Base-by-base conservation (phyloP, 1,140 invertebrate genomes). In the Papilio polytes region DNA sequence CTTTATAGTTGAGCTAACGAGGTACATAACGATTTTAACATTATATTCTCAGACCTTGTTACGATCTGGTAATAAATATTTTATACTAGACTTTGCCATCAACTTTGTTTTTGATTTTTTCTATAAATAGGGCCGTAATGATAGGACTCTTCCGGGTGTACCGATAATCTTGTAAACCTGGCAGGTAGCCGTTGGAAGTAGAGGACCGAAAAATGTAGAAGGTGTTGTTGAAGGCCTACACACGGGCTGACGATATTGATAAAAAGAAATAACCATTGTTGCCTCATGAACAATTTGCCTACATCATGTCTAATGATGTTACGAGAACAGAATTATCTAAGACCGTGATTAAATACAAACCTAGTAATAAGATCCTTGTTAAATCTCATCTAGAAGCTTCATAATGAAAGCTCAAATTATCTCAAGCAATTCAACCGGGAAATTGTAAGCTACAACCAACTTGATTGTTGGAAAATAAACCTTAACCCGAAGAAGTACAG, bases 51-150 rank as follows among this genome's bases (percentile, higher is more conserved):
- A 15, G 6, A 70, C 63, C 63, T 70, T 70, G 63, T 70, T 70
- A 70, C 63, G 26, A 36, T 70, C 26, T 70, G 63, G 31, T 70
- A 70, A 7, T 70, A 70, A 70, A 70, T 70, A 66, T 36, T 70
- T 70, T 18, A 36, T 26, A 26, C 20, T 26, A 26, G 22, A 63
- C 20, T 10, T 66, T 66, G 31, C 3, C 12, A 31, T 22, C 3
- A 26, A 66, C 10, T 66, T 66, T 66, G 63, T 66, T 12, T 66
- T 18, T 15, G 12, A 31, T 4, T 3, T 15, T 66, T 66, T 13
- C 15, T 26, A 66, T 6, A 59, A 1, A 56, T 56, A 13, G 46
- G 46, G 9, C 46, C 12, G 1, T 48, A 48, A 13, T 48, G 46
- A 7, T 7, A 48, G 7, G 1, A n/a, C n/a, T n/a, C 46, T 36